These are phyloP conservation scores for Calephelis virginiensis DNA, from an alignment of 1,140 invertebrate genomes.

Conservation along the genomic window DNA sequence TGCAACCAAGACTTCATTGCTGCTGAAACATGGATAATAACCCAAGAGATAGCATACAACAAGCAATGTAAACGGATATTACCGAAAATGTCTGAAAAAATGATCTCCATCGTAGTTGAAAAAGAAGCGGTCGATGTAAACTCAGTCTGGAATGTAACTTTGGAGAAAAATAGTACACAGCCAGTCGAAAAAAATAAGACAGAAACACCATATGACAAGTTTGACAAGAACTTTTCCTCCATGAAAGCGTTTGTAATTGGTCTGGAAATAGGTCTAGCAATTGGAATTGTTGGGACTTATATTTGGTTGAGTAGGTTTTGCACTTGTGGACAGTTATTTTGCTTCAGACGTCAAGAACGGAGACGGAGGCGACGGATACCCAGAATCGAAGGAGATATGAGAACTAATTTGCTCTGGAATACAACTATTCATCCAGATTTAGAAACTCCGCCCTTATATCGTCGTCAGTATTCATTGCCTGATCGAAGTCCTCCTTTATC, in stretches of 20 bases:
- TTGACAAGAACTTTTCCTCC: conserved; percentile 66
- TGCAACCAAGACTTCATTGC: conserved; percentile 65
- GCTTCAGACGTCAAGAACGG: conserved; percentile 35
- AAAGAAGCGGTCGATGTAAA: conserved; percentile 50
- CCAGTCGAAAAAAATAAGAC: conserved; percentile 27
- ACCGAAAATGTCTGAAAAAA: conserved; percentile 70
- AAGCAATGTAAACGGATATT: conserved; percentile 53
- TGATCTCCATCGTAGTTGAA: conserved; percentile 50
- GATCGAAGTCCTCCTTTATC: conserved; percentile 38
- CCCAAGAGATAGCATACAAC: conserved; percentile 50
- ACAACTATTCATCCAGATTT: conserved; percentile 53
- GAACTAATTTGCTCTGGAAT: conserved; percentile 62
- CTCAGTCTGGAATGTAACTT: conserved; percentile 63
- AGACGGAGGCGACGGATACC: conserved; percentile 42
- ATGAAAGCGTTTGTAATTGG: conserved; percentile 67
- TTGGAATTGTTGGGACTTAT: conserved; percentile 68
- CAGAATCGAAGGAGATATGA: conserved; percentile 55
- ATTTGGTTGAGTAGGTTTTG: conserved; percentile 64
- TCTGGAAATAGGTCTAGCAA: conserved; percentile 61
- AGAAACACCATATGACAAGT: conserved; percentile 58
- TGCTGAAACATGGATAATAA: conserved; percentile 60
- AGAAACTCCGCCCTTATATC: conserved; percentile 60
- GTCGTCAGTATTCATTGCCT: conserved; percentile 53
- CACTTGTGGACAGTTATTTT: conserved; percentile 47
- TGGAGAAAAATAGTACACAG: conserved; percentile 33